Conservation (phyloP, 1,140 invertebrate species). For the Drosophila suzukii region DNA sequence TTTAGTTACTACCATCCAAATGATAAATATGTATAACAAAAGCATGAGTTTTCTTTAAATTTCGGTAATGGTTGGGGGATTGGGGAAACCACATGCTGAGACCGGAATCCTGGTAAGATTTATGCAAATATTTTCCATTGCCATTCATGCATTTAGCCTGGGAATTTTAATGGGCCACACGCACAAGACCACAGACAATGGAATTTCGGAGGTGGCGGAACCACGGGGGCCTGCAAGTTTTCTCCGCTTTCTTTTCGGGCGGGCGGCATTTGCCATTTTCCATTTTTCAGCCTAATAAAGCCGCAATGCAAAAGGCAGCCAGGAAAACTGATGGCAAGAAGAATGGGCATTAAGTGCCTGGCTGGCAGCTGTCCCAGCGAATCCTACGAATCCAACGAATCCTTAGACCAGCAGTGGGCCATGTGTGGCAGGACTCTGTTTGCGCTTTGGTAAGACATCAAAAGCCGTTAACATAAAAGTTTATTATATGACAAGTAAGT, state of each 20-base stretch:
- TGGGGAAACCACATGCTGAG: slow-evolving; percentile 34
- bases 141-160: slow-evolving; percentile 68
- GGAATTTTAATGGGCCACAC: slow-evolving; percentile 70
- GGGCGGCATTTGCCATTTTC: slow-evolving; percentile 70
- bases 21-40: slow-evolving; percentile 64
- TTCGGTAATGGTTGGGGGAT: not conserved
- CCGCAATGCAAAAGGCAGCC: slow-evolving; percentile 56
- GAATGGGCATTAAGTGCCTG: slow-evolving; percentile 65
- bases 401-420: slow-evolving; percentile 31
- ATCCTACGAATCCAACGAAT: not conserved
- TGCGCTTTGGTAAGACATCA: slow-evolving; percentile 67
- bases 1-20: slow-evolving; percentile 76
- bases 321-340: slow-evolving; percentile 34
- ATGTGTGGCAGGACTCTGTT: slow-evolving; percentile 53
- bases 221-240: slow-evolving; percentile 52
- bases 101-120: slow-evolving; percentile 56
- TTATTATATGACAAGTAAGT: slow-evolving; percentile 82
- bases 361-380: slow-evolving; percentile 33
- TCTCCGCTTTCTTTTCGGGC: slow-evolving; percentile 20
- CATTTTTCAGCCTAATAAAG: slow-evolving; percentile 83
- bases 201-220: slow-evolving; percentile 4
- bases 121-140: slow-evolving; percentile 79
- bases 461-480: slow-evolving; percentile 79
- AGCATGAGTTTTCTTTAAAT: slow-evolving; percentile 17
- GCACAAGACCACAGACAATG: slow-evolving; percentile 42